phyloP scores from a whole-genome alignment of 2,113 vertebrate genomes.

The Prolemur simus region DNA sequence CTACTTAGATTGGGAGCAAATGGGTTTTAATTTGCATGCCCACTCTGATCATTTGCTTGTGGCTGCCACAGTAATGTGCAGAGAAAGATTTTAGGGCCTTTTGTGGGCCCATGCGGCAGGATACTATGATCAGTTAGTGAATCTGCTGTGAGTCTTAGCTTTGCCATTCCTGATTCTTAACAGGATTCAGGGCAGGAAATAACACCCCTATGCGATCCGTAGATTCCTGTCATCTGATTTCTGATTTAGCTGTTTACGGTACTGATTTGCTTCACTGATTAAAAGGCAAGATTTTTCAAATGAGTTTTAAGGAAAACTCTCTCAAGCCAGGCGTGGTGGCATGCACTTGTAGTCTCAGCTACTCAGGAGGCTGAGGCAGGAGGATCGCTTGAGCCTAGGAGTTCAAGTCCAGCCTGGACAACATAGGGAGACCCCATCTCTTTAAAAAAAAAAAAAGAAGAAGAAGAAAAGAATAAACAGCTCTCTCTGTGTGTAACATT shows the following conservation, averaged over 20 bases:
- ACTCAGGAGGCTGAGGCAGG: not conserved
- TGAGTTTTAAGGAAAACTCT: not conserved
- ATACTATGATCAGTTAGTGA: not conserved
- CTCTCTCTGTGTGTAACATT: too few relatives aligned
- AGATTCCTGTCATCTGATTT: not conserved
- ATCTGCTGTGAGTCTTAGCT: rapidly evolving
- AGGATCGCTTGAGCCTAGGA: not conserved
- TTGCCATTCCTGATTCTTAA: not conserved
- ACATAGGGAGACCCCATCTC: not conserved
- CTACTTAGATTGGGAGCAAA: not conserved
- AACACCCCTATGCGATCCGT: too few relatives aligned
- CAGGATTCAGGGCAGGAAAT: not conserved
- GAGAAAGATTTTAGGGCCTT: not conserved
- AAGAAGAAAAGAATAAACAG: not conserved
- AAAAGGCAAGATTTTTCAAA: not conserved
- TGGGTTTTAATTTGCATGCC: not conserved
- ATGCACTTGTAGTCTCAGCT: not conserved
- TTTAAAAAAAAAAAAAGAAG: not conserved
- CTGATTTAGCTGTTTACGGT: not conserved
- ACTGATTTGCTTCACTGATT: not conserved
- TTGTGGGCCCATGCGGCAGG: not conserved
- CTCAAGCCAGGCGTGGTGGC: not conserved
- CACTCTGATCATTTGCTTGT: rapidly evolving
- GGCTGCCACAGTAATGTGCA: not conserved
- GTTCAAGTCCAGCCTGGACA: not conserved